Conservation (phyloP, 1,140 invertebrate species). For the Apis laboriosa region DNA sequence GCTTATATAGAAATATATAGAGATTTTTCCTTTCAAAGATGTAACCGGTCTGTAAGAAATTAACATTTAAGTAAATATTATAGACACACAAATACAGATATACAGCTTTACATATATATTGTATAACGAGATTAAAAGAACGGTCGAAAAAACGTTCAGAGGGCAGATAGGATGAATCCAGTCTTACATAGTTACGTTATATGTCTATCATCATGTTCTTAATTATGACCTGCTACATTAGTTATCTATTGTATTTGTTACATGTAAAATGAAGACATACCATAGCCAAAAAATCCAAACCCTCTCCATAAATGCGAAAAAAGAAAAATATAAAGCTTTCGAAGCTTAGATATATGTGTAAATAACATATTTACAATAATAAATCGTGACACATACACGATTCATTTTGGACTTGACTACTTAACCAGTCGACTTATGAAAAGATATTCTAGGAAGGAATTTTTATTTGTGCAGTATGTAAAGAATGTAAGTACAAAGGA, state of each 20-base stretch:
- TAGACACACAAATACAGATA: conserved; percentile 33
- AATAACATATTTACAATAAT: conserved; percentile 79
- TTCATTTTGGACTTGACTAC: conserved; percentile 56
- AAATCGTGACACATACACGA: conserved; percentile 72
- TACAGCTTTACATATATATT: conserved; percentile 61
- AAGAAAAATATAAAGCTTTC: conserved; percentile 68
- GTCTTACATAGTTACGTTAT: conserved; percentile 64
- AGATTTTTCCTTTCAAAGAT: conserved; percentile 60
- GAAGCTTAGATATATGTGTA: conserved; percentile 77
- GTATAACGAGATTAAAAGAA: conserved; percentile 58
- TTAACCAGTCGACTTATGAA: conserved; percentile 51
- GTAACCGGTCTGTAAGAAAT: conserved; percentile 57
- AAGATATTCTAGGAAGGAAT: conserved; percentile 43
- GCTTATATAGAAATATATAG: conserved; percentile 61
- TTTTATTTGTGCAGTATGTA: conserved; percentile 52
- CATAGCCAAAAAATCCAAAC: conserved; percentile 66
- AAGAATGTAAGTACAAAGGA: conserved; percentile 61
- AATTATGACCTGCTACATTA: conserved; percentile 72
- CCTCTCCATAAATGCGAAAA: conserved; percentile 65
- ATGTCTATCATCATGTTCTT: conserved; percentile 70
- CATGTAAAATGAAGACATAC: conserved; percentile 57
- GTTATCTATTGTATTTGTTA: conserved; percentile 73
- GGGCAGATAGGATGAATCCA: conserved; percentile 57
- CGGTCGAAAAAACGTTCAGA: conserved; percentile 40
- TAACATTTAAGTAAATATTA: conserved; percentile 61